These are phyloP conservation scores for Lipophrys pholis DNA, from an alignment of 2,113 vertebrate species.

Conservation along the genomic window DNA sequence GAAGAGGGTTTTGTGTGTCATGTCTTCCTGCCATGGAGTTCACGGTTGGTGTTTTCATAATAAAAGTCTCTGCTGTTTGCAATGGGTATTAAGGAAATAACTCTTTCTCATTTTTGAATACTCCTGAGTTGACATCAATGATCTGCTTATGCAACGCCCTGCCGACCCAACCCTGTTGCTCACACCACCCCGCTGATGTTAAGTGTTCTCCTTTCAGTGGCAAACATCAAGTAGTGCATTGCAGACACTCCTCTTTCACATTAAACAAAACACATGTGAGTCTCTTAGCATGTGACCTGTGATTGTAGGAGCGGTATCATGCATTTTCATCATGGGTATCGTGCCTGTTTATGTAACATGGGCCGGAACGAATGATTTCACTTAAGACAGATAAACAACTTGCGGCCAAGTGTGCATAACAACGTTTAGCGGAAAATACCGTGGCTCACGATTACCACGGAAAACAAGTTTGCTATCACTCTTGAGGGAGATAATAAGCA, in stretches of 20 bases:
- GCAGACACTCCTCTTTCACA: neutral
- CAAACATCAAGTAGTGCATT: neutral
- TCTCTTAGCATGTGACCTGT: constrained; percentile 1
- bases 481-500: constrained; percentile 16
- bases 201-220: neutral
- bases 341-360: constrained; percentile 46
- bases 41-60: too few relatives aligned
- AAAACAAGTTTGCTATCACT: constrained; percentile 24
- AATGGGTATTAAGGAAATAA: too few relatives aligned
- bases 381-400: constrained; percentile 49
- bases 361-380: constrained; percentile 43
- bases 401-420: neutral
- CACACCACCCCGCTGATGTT: too few relatives aligned
- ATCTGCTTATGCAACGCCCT: too few relatives aligned
- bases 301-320: constrained; percentile 20
- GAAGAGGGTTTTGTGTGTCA: too few relatives aligned
- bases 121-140: too few relatives aligned
- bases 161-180: too few relatives aligned
- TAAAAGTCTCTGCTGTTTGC: too few relatives aligned
- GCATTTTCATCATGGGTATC: constrained; percentile 10
- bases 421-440: constrained; percentile 28
- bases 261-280: neutral
- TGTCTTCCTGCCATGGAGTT: too few relatives aligned
- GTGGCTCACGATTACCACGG: constrained; percentile 2
- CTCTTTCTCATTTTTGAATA: too few relatives aligned